phyloP scores from a whole-genome alignment of 2,797 vertebrate genomes.

The Rhinophrynus dorsalis region DNA sequence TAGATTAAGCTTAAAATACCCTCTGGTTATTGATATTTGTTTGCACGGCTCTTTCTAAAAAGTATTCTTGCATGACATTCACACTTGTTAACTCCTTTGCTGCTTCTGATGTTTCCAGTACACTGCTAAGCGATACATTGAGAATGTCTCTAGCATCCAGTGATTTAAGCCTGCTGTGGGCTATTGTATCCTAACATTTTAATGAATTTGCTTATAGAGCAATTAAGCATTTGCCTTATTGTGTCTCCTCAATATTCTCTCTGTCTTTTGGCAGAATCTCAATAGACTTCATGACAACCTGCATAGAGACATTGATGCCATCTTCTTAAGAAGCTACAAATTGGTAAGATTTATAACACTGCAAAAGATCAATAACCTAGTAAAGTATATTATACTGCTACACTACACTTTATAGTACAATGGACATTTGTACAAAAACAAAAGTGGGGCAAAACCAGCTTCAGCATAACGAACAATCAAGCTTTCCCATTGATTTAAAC shows the following conservation, averaged over 20 bases:
- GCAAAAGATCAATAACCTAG: too few relatives aligned
- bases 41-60: conserved; percentile 44
- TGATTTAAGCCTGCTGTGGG: conserved; percentile 56
- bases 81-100: too few relatives aligned
- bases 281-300: conserved; percentile 56
- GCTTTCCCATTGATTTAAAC: too few relatives aligned
- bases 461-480: too few relatives aligned
- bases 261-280: conserved; percentile 68
- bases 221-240: conserved; percentile 56
- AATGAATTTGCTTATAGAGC: not conserved
- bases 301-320: conserved; percentile 58
- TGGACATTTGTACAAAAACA: too few relatives aligned
- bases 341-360: conserved; percentile 63
- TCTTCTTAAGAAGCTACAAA: conserved; percentile 62
- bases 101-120: too few relatives aligned
- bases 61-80: conserved; percentile 45
- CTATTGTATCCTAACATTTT: conserved; percentile 52
- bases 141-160: too few relatives aligned
- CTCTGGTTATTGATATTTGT: conserved; percentile 55
- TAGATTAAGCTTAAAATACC: conserved; percentile 35
- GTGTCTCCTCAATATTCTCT: conserved; percentile 61
- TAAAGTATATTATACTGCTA: conserved; percentile 10
- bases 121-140: too few relatives aligned
- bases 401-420: too few relatives aligned
- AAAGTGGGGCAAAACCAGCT: too few relatives aligned